phyloP scores from a whole-genome alignment of 1,140 invertebrate genomes.

The Akabosia matsudoensis region DNA sequence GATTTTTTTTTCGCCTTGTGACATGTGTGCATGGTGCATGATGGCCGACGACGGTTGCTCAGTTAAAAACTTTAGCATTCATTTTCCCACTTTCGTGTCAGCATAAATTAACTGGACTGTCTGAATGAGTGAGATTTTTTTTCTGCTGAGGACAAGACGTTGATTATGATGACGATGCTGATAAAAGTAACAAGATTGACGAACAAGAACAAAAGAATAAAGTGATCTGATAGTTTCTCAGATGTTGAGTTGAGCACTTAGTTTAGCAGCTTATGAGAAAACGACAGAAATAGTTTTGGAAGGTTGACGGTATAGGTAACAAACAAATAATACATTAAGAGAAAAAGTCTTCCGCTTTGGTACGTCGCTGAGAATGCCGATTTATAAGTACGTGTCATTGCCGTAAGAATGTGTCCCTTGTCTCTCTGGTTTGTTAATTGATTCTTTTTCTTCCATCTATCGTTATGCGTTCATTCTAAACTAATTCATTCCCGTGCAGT shows the following conservation, averaged over 20 bases:
- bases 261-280: too few species aligned
- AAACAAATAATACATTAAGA: too few species aligned
- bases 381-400: not conserved
- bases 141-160: not conserved
- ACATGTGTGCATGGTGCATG: not conserved
- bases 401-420: too few species aligned
- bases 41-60: not conserved
- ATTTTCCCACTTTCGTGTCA: conserved; percentile 10
- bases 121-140: not conserved
- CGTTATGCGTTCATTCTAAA: too few species aligned
- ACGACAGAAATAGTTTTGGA: too few species aligned
- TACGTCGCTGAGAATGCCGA: too few species aligned
- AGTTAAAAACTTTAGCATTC: not conserved
- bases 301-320: too few species aligned
- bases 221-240: too few species aligned
- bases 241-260: too few species aligned
- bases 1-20: too few species aligned
- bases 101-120: conserved; percentile 13
- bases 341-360: too few species aligned
- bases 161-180: not conserved
- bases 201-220: not conserved
- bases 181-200: conserved; percentile 4
- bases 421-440: conserved; percentile 9
- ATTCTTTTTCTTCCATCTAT: not conserved
- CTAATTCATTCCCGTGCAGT: too few species aligned